Conservation (phyloP, 2,797 vertebrate species). For the Perodicticus potto region DNA sequence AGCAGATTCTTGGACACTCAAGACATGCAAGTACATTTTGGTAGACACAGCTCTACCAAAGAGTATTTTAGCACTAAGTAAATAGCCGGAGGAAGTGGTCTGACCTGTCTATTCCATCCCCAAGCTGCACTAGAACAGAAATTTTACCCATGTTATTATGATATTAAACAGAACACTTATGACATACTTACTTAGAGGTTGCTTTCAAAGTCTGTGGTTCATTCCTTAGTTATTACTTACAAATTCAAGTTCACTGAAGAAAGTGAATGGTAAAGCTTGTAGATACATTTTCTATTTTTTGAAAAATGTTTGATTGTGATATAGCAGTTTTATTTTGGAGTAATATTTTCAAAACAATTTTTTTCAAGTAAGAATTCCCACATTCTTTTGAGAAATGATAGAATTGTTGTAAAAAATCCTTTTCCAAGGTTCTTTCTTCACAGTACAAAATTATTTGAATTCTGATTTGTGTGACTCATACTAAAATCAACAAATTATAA, state of each 20-base stretch:
- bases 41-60: not conserved
- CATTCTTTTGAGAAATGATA: constrained; percentile 49
- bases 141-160: not conserved
- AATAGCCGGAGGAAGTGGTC: not conserved
- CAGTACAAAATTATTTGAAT: constrained; percentile 42
- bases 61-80: not conserved
- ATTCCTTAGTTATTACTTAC: constrained; percentile 7
- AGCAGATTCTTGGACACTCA: not conserved
- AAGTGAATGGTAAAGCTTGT: constrained; percentile 10
- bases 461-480: not conserved
- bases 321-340: constrained; percentile 17
- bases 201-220: not conserved
- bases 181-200: not conserved
- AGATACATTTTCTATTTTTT: not conserved
- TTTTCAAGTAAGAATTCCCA: constrained; percentile 25
- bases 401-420: constrained; percentile 16
- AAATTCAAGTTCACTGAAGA: constrained; percentile 15
- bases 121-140: not conserved
- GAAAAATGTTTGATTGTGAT: not conserved
- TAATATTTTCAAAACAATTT: constrained; percentile 44
- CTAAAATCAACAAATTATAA: constrained; percentile 24
- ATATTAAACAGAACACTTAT: not conserved
- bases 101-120: not conserved
- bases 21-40: not conserved
- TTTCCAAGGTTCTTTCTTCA: constrained; percentile 4